Base-by-base conservation (phyloP, 2,888 invertebrate genomes). In the Xylota sylvarum region DNA sequence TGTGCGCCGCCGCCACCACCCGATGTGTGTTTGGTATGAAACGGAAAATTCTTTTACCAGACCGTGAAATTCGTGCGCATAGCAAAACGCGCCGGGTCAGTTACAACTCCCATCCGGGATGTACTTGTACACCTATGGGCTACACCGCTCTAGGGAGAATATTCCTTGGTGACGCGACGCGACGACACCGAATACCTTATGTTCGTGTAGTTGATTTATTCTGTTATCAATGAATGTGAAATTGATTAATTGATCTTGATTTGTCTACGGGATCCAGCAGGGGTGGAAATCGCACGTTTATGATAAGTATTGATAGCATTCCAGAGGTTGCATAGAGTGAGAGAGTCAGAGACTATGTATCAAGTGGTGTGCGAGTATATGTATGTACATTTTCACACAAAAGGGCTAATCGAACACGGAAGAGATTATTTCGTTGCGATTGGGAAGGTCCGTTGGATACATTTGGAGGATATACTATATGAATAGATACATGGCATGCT, bases 241-340 rank as follows among this genome's bases (percentile, higher is more conserved):
- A 81, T 81, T 86, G 81, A 86, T 86, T 86, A 86, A 86, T 86
- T 86, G 85, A 86, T 81, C 81, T 77, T 86, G 81, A 82, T 82
- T 77, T 67, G 76, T 14, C 32, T 12, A 32, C 58, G 17, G 62
- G 58, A 32, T 23, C 40, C 43, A 14, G 40, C 23, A 23, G 14
- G 37, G n/a, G 27, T 56, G 5, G 55, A 56, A 64, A 80, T 70
- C 52, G 70, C 69, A 80, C 69, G 74, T 76, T 80, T 84, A 67
- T 79, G 83, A 79, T 84, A 78, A 62, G 46, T 83, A 60, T 78
- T 83, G 78, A 79, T 62, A 67, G 67, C 55, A 73, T 55, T 73
- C 67, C 72, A 65, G 14, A 64, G 48, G 10, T 32, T 56, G 50
- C 19, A 52, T 4, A 12, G 50, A 37, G 9, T 14, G 32, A n/a